Base-by-base conservation (phyloP, 2,113 vertebrate species). In the Nothobranchius furzeri region DNA sequence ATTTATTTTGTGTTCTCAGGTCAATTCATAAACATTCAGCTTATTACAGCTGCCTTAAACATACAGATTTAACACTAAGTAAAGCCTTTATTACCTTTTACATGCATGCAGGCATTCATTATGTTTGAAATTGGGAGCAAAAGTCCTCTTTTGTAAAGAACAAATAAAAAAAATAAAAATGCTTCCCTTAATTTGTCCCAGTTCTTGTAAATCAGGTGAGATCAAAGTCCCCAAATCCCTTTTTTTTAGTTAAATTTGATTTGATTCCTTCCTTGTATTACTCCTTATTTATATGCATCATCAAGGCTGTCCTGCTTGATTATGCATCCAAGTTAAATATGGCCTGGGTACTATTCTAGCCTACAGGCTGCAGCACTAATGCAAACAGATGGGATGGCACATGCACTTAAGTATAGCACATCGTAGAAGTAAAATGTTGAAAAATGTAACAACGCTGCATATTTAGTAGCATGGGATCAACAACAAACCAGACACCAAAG, bases 321-420 rank as follows among this genome's bases (percentile, higher is more conserved):
- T 77, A 81, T 80, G 72, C 75, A 84, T 87, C 81, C 88, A 77
- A 84, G 76, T 82, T 82, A 86, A 89, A 87, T 81, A 68, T 58
- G 63, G 67, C 66, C 42, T 37, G 76, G 73, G 68, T 85, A 79
- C 81, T 84, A 81, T 76, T 86, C 70, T 36, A 67, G 74, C 66
- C 73, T 73, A 79, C 58, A 61, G 79, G 75, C 72, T 79, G 68
- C 71, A 76, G 67, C 61, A 70, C 43, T 7, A 46, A 43, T 60
- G 61, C 75, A 85, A 78, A 78, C 86, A 89, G 83, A 88, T 84
- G 83, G 85, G 75, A 64, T 58, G 68, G 74, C 75, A 85, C 65
- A 79, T 76, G 76, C 60, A 77, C 80, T 83, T 82, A 68, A 81
- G 66, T 73, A 53, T 81, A 83, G n/a, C 64, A 61, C 46, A 79